phyloP scores from a whole-genome alignment of 2,797 vertebrate genomes.

The Carcharodon carcharias region DNA sequence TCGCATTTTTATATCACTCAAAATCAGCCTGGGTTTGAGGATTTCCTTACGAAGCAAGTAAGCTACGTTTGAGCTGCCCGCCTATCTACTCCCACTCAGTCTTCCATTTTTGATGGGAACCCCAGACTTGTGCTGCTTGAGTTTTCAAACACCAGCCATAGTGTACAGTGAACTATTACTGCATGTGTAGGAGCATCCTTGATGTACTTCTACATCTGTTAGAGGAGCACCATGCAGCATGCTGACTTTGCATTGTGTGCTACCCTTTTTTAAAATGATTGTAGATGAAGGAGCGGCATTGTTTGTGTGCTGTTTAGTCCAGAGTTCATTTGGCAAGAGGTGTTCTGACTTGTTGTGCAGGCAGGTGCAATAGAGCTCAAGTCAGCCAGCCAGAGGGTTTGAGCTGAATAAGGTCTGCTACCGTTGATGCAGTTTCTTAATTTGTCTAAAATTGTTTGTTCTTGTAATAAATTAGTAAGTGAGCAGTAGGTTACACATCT shows the following conservation, averaged over 20 bases:
- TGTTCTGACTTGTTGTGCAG: not conserved
- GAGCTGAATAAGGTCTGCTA: not conserved
- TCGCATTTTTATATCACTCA: not conserved
- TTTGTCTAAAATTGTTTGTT: not conserved
- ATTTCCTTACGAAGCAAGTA: not conserved
- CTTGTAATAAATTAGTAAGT: not conserved
- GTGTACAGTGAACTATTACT: not conserved
- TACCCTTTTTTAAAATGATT: not conserved
- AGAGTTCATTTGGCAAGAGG: conserved; percentile 26
- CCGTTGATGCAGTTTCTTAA: not conserved
- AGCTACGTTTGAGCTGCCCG: not conserved
- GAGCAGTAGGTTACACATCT: not conserved
- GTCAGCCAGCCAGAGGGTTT: not conserved
- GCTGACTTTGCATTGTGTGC: not conserved
- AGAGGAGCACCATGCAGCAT: not conserved
- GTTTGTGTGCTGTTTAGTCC: not conserved
- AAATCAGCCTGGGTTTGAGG: not conserved
- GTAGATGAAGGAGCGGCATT: not conserved
- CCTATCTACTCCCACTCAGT: not conserved
- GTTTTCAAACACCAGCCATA: not conserved
- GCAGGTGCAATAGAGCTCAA: not conserved
- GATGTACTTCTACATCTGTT: no score
- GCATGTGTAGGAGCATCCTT: not conserved
- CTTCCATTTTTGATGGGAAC: not conserved
- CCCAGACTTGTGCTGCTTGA: not conserved